A percentile compares a stretch with the other conserved stretches of the same genome.
phyloP scores from a whole-genome alignment of 2,797 vertebrate species.

The Alca torda region DNA sequence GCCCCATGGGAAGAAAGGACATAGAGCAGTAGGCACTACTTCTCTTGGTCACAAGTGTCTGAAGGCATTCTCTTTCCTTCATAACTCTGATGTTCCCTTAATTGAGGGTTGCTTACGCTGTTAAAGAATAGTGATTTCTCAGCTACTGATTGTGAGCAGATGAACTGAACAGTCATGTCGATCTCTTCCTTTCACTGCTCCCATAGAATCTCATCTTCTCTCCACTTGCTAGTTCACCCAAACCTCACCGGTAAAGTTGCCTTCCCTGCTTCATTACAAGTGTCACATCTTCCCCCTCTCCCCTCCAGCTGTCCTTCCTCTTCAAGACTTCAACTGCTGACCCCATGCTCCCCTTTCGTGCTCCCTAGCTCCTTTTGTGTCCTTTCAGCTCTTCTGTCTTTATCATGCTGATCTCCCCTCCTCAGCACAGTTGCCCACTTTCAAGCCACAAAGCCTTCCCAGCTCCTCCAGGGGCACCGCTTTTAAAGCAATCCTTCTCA shows the following conservation, averaged over 20 bases:
- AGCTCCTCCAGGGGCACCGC: background rate
- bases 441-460: slow-evolving; percentile 17
- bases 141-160: background rate
- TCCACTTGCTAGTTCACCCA: background rate
- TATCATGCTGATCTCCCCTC: slow-evolving; percentile 47
- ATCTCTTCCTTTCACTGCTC: background rate
- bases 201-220: background rate
- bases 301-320: background rate
- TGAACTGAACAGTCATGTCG: background rate
- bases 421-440: background rate
- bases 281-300: background rate
- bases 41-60: background rate
- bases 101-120: background rate
- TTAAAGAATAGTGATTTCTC: background rate
- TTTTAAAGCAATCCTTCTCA: background rate
- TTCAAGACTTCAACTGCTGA: slow-evolving; percentile 4
- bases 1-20: background rate
- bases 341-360: background rate
- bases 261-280: background rate
- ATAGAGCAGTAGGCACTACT: background rate
- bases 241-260: background rate
- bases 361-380: slow-evolving; percentile 17
- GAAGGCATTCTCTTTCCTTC: background rate
- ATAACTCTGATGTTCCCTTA: background rate
- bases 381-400: slow-evolving; percentile 29